A percentile compares a stretch with the other conserved stretches of the same genome.
Evolutionary conservation across 2,888 invertebrate genomes (phyloP).

Genomic region (Hyppa rectilinea): DNA sequence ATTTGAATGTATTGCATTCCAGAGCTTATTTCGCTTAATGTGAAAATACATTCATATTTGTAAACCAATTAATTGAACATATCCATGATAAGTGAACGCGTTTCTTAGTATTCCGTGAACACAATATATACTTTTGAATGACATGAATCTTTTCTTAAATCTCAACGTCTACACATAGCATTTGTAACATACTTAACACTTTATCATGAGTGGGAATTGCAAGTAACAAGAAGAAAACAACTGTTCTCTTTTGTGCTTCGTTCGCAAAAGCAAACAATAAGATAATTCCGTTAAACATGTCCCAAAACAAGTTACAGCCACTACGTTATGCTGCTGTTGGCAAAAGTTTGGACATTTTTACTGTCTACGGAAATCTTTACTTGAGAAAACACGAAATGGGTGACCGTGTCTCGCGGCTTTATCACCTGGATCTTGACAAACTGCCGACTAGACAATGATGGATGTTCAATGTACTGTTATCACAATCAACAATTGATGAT

Average conservation of each 20-base stretch:
- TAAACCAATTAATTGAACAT: conserved; percentile 16
- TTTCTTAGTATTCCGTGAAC: conserved; percentile 21
- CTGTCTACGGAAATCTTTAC: conserved; percentile 75
- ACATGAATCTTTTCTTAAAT: conserved; percentile 43
- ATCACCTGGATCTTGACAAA: conserved; percentile 79
- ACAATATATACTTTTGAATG: conserved; percentile 29
- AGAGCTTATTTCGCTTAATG: conserved; percentile 11
- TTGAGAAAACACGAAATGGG: conserved; percentile 71
- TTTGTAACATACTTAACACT: conserved; percentile 58
- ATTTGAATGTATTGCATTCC: conserved; percentile 49
- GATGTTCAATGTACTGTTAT: conserved; percentile 72
- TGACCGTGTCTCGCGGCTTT: conserved; percentile 69
- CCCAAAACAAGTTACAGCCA: conserved; percentile 76
- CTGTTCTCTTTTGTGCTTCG: conserved; percentile 63
- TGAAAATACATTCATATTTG: conserved; percentile 10
- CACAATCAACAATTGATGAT: conserved; percentile 69
- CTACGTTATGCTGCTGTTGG: conserved; percentile 74
- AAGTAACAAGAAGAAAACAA: conserved; percentile 63
- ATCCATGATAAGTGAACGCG: conserved; percentile 3
- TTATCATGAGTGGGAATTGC: conserved; percentile 61
- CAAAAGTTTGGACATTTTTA: conserved; percentile 83
- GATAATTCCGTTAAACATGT: conserved; percentile 75
- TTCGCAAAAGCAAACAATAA: conserved; percentile 72
- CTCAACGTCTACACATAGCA: conserved; percentile 29
- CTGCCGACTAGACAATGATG: conserved; percentile 70